Evolutionary conservation across 2,113 vertebrate genomes (phyloP), one percentile per base, ranked within the genome.

Genomic region (Anarhynchus alexandrinus): DNA sequence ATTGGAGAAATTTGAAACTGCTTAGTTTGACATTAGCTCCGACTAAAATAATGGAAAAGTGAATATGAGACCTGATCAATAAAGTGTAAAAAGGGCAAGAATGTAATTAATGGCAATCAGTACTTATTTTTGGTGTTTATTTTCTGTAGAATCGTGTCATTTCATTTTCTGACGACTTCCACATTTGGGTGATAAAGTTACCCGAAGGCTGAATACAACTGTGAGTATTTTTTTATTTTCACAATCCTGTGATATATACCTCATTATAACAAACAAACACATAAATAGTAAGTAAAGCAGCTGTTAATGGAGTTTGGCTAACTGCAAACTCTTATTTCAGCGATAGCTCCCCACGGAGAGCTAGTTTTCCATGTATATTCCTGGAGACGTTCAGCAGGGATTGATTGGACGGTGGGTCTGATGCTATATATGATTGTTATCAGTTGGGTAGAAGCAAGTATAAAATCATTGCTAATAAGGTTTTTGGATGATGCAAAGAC

Each of bases 21-120:
- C 54, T 81, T 34, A 2, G 25, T 66, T 73, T 84, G 73, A 30
- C 82, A 61, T 78, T 34, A 42, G 36, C 49, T 73, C 80, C 36
- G 32, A 70, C 77, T 70, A 32, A 40, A 70, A 51, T 32, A 38
- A 91, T 8, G 69, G 57, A 59, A 77, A 73, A 78, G 69, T 15
- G 69, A 94, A 91, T 38, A 69, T 66, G 90, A 95, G 84, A 87
- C 88, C 38, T 91, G 88, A 93, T 96, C 94, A 87, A 95, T 94
- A 91, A 67, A 32, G 36, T 47, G n/a, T 32, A 69, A 52, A 89
- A 77, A 73, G 88, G 90, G 69, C 45, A 86, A 64, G 72, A 83
- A 91, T 6, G 26, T 6, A 15, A 81, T 89, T 86, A 77, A 47
- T 1, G 1, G 49, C 42, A 29, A 67, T 80, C 49, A 64, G 79